phyloP scores from a whole-genome alignment of 2,888 invertebrate species.

The Drosophila infuscata region DNA sequence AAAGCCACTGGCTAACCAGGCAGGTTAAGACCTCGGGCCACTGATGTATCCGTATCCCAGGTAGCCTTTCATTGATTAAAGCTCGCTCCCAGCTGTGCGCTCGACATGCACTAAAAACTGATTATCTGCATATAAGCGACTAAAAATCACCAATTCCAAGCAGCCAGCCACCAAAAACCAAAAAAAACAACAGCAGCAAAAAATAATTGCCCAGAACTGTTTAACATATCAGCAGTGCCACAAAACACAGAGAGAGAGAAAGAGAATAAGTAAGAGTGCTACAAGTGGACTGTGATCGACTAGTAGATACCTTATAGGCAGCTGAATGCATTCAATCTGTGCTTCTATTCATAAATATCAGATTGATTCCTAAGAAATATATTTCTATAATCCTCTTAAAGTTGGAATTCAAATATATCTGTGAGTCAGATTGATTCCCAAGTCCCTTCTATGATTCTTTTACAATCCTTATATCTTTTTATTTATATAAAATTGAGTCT shows the following conservation, averaged over 20 bases:
- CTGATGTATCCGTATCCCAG: slow-evolving; percentile 15
- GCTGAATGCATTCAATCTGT: neutral
- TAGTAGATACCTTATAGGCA: neutral
- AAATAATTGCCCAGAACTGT: slow-evolving; percentile 82
- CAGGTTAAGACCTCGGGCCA: slow-evolving; percentile 2
- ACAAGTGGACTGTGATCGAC: neutral
- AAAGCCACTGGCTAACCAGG: slow-evolving; percentile 19
- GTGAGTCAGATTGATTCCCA: neutral
- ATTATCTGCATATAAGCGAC: slow-evolving; percentile 79
- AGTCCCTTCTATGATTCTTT: neutral
- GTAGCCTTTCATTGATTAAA: slow-evolving; percentile 74
- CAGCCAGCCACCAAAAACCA: neutral
- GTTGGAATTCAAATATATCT: neutral
- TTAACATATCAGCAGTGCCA: slow-evolving; percentile 72
- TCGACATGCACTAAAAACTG: slow-evolving; percentile 76
- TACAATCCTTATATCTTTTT: neutral
- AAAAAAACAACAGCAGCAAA: slow-evolving; percentile 37
- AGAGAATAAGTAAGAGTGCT: neutral
- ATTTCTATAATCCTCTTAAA: neutral
- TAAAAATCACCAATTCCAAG: slow-evolving; percentile 57
- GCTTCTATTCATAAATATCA: neutral
- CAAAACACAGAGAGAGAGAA: slow-evolving; percentile 20
- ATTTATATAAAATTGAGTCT: neutral
- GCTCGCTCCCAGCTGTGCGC: slow-evolving; percentile 65
- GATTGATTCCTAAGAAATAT: neutral